Evolutionary conservation across 2,797 vertebrate species (phyloP).

Genomic region (Pitangus sulphuratus): DNA sequence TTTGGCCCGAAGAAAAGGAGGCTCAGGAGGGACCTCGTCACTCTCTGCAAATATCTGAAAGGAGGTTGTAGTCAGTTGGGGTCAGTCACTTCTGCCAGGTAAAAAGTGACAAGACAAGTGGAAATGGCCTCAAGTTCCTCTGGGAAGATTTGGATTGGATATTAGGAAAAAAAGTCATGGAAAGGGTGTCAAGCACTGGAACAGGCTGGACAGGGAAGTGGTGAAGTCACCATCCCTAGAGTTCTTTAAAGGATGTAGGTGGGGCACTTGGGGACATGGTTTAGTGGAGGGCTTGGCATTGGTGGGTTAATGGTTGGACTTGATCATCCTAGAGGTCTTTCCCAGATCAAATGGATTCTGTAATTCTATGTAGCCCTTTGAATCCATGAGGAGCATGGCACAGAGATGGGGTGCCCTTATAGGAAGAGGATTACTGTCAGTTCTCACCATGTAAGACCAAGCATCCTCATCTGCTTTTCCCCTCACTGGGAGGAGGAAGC

Average conservation of each 20-base stretch:
- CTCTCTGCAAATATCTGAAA: background rate
- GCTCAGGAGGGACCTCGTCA: background rate
- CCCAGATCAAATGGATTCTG: background rate
- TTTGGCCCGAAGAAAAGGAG: background rate
- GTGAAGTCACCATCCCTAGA: background rate
- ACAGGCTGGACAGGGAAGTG: background rate
- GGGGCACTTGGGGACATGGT: background rate
- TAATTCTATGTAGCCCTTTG: background rate
- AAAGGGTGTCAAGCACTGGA: background rate
- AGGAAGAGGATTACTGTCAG: background rate
- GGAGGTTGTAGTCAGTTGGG: background rate
- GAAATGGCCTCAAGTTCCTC: background rate
- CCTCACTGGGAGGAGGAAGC: background rate
- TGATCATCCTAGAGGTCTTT: background rate
- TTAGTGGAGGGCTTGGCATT: background rate
- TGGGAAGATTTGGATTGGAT: background rate
- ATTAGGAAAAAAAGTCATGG: background rate
- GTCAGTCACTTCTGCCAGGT: background rate
- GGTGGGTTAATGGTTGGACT: background rate
- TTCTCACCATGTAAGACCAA: rapidly evolving
- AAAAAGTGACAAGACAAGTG: background rate
- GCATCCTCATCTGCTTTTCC: background rate
- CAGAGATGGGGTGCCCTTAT: background rate
- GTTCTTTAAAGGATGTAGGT: background rate
- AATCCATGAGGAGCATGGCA: rapidly evolving